Percentiles rank a stretch among this genome's conserved stretches.
phyloP scores from a whole-genome alignment of 2,888 invertebrate genomes.

The Homarus gammarus region DNA sequence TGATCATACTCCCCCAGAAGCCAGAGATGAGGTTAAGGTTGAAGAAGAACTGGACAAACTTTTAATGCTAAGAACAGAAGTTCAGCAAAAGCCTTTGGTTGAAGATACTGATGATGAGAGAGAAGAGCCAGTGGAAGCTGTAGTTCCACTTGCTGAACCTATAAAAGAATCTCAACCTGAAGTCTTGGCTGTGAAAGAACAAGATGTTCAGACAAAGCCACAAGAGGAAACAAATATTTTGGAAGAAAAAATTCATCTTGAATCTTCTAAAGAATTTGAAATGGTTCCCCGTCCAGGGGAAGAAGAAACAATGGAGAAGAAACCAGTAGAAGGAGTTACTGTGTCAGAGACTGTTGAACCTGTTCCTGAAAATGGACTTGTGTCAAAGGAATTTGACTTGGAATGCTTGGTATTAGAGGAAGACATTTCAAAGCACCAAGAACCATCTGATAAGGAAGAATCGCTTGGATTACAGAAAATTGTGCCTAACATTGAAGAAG shows the following conservation, averaged over 20 bases:
- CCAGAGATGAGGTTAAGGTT: not conserved
- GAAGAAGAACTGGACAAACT: not conserved
- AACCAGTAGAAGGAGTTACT: not conserved
- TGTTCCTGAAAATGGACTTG: not conserved
- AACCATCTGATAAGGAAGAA: constrained; percentile 22
- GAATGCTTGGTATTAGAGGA: not conserved
- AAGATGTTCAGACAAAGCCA: not conserved
- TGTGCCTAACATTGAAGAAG: constrained; percentile 64
- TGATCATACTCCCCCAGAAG: not conserved
- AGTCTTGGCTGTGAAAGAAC: not conserved
- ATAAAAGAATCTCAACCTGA: not conserved
- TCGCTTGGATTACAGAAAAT: constrained; percentile 39
- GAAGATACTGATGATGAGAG: not conserved
- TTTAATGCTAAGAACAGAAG: not conserved
- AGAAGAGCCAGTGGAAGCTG: not conserved
- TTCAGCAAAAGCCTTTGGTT: not conserved
- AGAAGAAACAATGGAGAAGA: not conserved
- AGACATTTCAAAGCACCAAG: not conserved
- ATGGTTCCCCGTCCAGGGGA: constrained; percentile 26
- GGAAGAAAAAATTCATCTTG: constrained; percentile 1
- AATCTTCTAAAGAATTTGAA: constrained; percentile 43
- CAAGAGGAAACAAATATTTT: not conserved
- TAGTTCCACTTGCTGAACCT: not conserved
- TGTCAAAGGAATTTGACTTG: not conserved
- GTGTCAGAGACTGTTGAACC: not conserved